Conservation (phyloP, 2,888 invertebrate genomes). For the Temnothorax unifasciatus region DNA sequence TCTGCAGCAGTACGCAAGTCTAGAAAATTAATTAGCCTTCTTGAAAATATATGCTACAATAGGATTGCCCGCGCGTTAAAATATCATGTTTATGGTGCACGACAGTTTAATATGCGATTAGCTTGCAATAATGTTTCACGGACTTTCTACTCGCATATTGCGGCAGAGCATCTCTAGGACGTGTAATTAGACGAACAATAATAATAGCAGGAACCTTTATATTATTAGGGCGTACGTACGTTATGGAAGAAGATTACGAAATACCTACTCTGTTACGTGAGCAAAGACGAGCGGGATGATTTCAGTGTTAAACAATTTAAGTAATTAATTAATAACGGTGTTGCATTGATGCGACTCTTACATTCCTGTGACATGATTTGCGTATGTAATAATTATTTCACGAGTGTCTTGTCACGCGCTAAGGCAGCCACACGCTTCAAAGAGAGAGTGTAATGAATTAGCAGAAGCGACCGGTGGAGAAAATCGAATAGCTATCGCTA, state of each 20-base stretch:
- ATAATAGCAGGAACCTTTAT: neutral
- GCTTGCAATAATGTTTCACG: conserved; percentile 10
- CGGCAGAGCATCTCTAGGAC: conserved; percentile 26
- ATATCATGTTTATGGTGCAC: neutral
- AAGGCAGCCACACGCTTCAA: conserved; percentile 51
- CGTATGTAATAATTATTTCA: conserved; percentile 17
- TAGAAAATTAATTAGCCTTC: neutral
- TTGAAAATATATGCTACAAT: neutral
- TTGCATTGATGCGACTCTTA: neutral
- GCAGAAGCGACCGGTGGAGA: conserved; percentile 72
- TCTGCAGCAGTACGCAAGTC: neutral
- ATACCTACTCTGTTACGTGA: neutral
- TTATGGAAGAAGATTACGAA: neutral
- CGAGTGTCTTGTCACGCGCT: neutral
- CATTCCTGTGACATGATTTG: conserved; percentile 5
- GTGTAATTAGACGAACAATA: neutral
- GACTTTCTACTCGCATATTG: conserved; percentile 27
- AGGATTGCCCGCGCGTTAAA: conserved; percentile 2
- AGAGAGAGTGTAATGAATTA: conserved; percentile 75
- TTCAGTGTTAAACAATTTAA: neutral
- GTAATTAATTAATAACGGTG: neutral
- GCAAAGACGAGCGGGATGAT: neutral
- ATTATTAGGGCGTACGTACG: neutral
- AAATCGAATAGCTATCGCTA: conserved; percentile 73
- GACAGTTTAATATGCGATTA: conserved; percentile 27